Evolutionary conservation across 1,140 invertebrate genomes (phyloP).

Genomic region (Lucilia sericata): DNA sequence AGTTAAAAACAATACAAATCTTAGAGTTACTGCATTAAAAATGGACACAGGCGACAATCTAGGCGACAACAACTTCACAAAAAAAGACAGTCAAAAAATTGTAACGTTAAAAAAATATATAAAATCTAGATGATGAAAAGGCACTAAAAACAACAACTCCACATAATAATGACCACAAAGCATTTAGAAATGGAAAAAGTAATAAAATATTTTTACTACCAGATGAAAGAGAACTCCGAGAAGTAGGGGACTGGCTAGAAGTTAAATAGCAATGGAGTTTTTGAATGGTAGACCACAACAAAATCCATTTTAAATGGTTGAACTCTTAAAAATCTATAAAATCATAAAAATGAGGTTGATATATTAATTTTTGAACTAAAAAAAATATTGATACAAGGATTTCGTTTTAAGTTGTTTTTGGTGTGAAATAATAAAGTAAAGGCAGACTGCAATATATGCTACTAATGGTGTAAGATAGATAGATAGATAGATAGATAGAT

Average conservation of each 20-base stretch:
- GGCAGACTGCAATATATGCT: too few relatives aligned
- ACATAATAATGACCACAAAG: slow-evolving; percentile 7
- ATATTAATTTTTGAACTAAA: not conserved
- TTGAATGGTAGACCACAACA: not conserved
- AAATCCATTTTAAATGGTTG: slow-evolving; percentile 17
- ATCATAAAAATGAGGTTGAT: not conserved
- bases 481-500: too few relatives aligned
- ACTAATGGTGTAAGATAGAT: too few relatives aligned
- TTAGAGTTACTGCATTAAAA: too few relatives aligned
- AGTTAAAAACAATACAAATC: slow-evolving; percentile 11
- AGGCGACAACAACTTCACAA: slow-evolving; percentile 20
- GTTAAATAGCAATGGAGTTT: not conserved
- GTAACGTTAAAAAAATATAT: not conserved
- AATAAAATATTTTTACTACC: not conserved
- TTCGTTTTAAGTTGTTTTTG: too few relatives aligned
- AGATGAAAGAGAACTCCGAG: not conserved
- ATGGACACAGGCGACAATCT: slow-evolving; percentile 14
- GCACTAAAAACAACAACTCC: not conserved
- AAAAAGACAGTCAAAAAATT: not conserved
- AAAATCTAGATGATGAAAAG: not conserved
- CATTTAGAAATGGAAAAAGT: slow-evolving; percentile 18
- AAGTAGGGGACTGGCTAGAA: not conserved
- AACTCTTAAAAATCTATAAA: slow-evolving; percentile 7
- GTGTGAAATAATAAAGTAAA: too few relatives aligned
- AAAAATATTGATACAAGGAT: not conserved